Evolutionary conservation across 2,113 vertebrate species (phyloP), one percentile per base, ranked within the genome.

Genomic region (Amphiprion ocellaris): DNA sequence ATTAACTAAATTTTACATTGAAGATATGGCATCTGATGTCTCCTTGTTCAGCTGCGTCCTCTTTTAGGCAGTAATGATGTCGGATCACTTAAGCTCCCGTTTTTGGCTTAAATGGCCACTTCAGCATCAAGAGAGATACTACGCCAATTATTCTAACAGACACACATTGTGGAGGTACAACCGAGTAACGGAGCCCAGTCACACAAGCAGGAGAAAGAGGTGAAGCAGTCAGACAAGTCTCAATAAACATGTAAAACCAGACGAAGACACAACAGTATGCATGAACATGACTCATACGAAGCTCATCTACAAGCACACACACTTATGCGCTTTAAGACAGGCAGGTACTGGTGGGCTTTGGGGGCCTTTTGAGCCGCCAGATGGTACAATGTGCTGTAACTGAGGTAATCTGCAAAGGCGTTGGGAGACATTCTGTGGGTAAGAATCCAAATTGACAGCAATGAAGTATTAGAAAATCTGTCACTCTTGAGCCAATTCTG

Each of bases 311-410:
- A 21, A 62, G n/a, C 19, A 39, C 44, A 54, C 19, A n/a, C 24
- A 54, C 59, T 76, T 62, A 65, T 63, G 64, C 49, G 56, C 53
- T 58, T 53, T 54, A 12, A 68, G 69, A 81, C 26, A 58, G 74
- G 62, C 74, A 70, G 54, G 73, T 61, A 69, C 30, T 30, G 2
- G 23, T 62, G 65, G 47, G 79, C 61, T 83, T 80, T 82, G 17
- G 54, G 66, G 70, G 55, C 73, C 63, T 77, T 66, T 56, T 26
- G 60, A 75, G 84, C 65, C 37, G 63, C 84, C 82, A 81, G 33
- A 89, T 86, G 82, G 67, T 58, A 88, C 79, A 79, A 81, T 89
- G 69, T 77, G 59, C 30, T 76, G 52, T 74, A 81, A 89, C 81
- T 90, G 75, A 69, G 67, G 41, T 87, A 63, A 85, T 92, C 86